A percentile compares a stretch with the other conserved stretches of the same genome.
phyloP scores from a whole-genome alignment of 1,140 invertebrate genomes.

The Bilobella aurantiaca region DNA sequence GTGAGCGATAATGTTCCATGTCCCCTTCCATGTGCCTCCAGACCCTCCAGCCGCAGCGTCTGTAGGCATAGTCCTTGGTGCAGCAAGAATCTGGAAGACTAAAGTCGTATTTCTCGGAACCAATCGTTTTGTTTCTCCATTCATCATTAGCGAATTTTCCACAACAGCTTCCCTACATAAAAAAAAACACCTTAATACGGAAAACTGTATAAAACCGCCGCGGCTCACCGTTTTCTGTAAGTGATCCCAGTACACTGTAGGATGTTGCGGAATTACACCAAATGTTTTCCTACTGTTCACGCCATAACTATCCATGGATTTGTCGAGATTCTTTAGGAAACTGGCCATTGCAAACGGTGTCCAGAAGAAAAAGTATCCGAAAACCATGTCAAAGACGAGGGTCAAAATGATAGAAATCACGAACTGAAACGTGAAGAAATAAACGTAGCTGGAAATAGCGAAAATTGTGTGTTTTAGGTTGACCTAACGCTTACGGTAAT shows the following conservation, averaged over 20 bases:
- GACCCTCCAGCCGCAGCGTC: background rate
- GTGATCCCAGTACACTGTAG: background rate
- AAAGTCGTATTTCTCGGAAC: background rate
- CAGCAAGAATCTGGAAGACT: slow-evolving; percentile 1
- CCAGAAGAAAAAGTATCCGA: background rate
- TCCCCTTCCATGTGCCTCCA: slow-evolving; percentile 1
- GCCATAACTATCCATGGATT: slow-evolving; percentile 1
- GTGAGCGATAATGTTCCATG: background rate
- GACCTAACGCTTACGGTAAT: background rate
- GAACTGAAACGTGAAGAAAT: background rate
- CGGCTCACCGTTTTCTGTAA: background rate
- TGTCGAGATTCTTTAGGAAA: background rate
- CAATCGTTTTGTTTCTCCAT: slow-evolving; percentile 3
- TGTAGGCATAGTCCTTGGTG: background rate
- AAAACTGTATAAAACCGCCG: background rate
- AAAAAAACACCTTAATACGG: background rate
- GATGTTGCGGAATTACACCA: background rate
- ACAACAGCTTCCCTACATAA: background rate
- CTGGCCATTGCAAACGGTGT: background rate
- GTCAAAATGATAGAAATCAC: background rate
- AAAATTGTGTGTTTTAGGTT: background rate
- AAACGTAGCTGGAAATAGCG: background rate
- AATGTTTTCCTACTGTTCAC: background rate
- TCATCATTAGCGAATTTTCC: background rate
- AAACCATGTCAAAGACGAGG: background rate